Evolutionary conservation across 2,888 invertebrate genomes (phyloP), one percentile per base, ranked within the genome.

Genomic region (Agriopis marginaria): DNA sequence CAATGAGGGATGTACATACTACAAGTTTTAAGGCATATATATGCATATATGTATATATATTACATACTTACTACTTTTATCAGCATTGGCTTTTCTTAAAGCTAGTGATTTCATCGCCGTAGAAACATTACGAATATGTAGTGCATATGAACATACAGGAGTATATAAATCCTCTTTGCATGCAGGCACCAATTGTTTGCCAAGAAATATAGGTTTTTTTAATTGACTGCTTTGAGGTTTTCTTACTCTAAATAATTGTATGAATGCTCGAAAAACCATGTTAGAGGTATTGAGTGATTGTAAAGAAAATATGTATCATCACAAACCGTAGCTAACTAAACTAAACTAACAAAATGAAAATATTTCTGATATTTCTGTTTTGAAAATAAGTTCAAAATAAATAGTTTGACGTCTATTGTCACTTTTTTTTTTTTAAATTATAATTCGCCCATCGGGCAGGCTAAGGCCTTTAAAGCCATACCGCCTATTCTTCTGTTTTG

Each of bases 21-120:
- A 11, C 3, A 32, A 1, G 6, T n/a, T 12, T 23, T 23, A 11
- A 51, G 17, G 51, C n/a, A n/a, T n/a, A n/a, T n/a, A n/a, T n/a
- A n/a, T n/a, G n/a, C n/a, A n/a, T n/a, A n/a, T n/a, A n/a, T n/a
- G n/a, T n/a, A n/a, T n/a, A n/a, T n/a, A n/a, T n/a, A n/a, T 32
- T 23, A 17, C 9, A 23, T 44, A 61, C n/a, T 73, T 44, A 69
- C 75, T 23, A 65, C 75, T 73, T 60, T 14, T 68, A 63, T 66
- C 71, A 10, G 47, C 65, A 44, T 49, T 58, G 42, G 44, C 7
- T 66, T 44, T 66, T 44, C 44, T 62, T 32, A 39, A 42, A 14
- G 40, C 63, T n/a, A 32, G 23, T 14, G 40, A 51, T n/a, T 23
- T 17, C 42, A 14, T n/a, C 0, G 63, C 51, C n/a, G 63, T 56